phyloP scores from a whole-genome alignment of 2,888 invertebrate species.

The Cryptocheilus praepositus region DNA sequence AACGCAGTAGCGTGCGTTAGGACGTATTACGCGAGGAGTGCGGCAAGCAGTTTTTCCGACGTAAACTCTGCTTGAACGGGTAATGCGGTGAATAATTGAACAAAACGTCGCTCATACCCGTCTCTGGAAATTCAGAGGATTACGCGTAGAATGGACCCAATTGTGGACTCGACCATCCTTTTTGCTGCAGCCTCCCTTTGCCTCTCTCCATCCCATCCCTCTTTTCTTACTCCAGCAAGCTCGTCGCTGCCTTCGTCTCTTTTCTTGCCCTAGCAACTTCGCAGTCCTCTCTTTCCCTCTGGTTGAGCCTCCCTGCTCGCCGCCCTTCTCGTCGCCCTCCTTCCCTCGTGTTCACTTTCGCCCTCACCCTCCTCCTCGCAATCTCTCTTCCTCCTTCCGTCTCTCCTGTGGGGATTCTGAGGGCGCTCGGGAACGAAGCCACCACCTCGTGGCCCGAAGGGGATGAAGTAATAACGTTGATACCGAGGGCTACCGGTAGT shows the following conservation, averaged over 20 bases:
- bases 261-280: too few relatives aligned
- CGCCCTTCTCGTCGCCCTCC: slow-evolving; percentile 1
- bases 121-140: slow-evolving; percentile 8
- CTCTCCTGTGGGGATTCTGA: slow-evolving; percentile 14
- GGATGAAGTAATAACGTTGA: slow-evolving; percentile 59
- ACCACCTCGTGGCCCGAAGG: slow-evolving; percentile 23
- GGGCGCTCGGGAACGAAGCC: background rate
- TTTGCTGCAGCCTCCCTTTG: too few relatives aligned
- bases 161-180: slow-evolving; percentile 2
- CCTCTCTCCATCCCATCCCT: too few relatives aligned
- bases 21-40: background rate
- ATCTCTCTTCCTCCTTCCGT: slow-evolving; percentile 32
- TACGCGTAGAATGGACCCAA: slow-evolving; percentile 1
- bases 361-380: background rate
- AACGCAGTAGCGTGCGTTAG: too few relatives aligned
- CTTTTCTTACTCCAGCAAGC: too few relatives aligned
- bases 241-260: too few relatives aligned
- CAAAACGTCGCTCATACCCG: too few relatives aligned
- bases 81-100: too few relatives aligned
- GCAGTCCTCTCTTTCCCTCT: background rate
- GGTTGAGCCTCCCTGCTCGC: slow-evolving; percentile 4
- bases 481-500: slow-evolving; percentile 26
- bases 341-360: background rate
- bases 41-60: too few relatives aligned
- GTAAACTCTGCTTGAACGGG: too few relatives aligned